These are phyloP conservation scores for Plebejus anna DNA, from an alignment of 2,888 invertebrate species.

Conservation along the genomic window DNA sequence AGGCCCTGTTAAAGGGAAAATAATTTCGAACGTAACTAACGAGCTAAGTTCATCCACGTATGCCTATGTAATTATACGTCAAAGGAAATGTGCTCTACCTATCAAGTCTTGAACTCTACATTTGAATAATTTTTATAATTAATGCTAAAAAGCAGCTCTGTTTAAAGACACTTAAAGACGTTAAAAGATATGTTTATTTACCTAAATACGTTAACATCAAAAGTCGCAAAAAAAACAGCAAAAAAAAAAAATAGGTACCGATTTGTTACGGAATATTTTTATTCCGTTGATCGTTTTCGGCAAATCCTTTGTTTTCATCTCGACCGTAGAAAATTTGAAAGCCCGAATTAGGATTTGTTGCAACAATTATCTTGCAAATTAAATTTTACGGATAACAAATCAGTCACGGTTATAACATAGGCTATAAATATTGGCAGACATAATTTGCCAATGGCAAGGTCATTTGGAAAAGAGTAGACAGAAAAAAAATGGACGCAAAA, in stretches of 20 bases:
- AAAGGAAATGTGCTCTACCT: not conserved
- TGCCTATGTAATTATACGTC: conserved; percentile 14
- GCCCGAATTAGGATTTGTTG: conserved; percentile 57
- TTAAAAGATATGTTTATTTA: not conserved
- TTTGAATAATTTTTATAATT: not conserved
- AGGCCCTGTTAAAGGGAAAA: not conserved
- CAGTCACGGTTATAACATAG: conserved; percentile 43
- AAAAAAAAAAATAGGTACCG: not conserved
- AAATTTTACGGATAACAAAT: conserved; percentile 65
- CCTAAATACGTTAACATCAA: not conserved
- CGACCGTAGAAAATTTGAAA: conserved; percentile 30
- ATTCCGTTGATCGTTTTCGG: not conserved
- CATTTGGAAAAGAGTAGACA: conserved; percentile 34
- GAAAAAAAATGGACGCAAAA: not conserved
- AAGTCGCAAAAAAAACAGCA: not conserved
- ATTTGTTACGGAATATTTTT: not conserved
- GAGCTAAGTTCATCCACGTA: conserved; percentile 9
- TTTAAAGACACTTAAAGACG: not conserved
- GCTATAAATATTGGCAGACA: conserved; percentile 27
- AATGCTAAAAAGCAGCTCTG: not conserved
- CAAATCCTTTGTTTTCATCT: not conserved
- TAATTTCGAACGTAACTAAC: not conserved
- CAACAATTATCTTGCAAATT: conserved; percentile 54
- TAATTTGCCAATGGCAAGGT: conserved; percentile 54
- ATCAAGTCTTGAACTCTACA: not conserved